phyloP scores from a whole-genome alignment of 2,888 invertebrate species.

The Anodontia alba region DNA sequence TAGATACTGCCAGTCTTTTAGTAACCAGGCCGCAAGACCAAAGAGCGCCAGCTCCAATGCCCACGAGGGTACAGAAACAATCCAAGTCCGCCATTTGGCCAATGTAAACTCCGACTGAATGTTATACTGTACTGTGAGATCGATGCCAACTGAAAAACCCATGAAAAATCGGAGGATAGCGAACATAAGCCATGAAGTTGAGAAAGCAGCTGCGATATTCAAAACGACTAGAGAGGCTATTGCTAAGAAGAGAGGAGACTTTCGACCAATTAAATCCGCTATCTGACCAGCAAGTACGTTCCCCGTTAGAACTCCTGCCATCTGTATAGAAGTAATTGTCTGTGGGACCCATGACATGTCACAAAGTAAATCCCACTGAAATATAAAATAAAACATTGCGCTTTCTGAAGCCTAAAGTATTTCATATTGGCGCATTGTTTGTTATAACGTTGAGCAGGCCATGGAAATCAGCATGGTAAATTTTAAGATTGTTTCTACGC shows the following conservation, averaged over 20 bases:
- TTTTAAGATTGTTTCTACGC: too few species aligned
- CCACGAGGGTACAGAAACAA: constrained; percentile 27
- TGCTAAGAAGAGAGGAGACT: constrained; percentile 47
- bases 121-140: constrained; percentile 33
- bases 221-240: constrained; percentile 17
- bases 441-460: too few species aligned
- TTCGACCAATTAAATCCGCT: constrained; percentile 60
- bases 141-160: constrained; percentile 52
- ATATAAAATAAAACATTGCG: constrained; percentile 4
- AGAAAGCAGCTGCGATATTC: constrained; percentile 42
- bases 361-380: constrained; percentile 61
- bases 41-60: background rate
- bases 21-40: constrained; percentile 14
- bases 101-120: constrained; percentile 29
- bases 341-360: constrained; percentile 42
- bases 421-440: too few species aligned
- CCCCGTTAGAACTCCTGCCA: constrained; percentile 56
- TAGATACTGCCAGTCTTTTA: constrained; percentile 27
- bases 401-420: background rate
- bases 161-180: constrained; percentile 52
- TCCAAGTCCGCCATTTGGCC: constrained; percentile 31
- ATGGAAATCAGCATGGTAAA: too few species aligned
- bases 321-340: constrained; percentile 52
- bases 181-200: constrained; percentile 57
- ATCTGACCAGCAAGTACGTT: constrained; percentile 51